phyloP scores from a whole-genome alignment of 2,113 vertebrate species.

The Propithecus coquereli region DNA sequence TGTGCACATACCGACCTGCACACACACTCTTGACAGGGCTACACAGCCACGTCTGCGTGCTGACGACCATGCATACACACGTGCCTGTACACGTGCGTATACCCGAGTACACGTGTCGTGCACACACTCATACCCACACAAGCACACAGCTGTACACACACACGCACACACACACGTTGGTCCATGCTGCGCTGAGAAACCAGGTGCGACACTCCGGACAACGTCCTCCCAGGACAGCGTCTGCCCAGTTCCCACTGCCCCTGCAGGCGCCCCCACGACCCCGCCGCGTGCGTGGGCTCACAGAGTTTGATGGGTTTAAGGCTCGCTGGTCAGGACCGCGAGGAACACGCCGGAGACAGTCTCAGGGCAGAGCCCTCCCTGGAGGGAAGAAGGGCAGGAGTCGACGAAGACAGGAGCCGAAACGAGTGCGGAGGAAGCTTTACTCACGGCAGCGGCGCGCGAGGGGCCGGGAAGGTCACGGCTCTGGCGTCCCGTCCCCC shows the following conservation, averaged over 20 bases:
- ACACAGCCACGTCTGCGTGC: accelerated
- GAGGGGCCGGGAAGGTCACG: neutral
- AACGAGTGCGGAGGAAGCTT: neutral
- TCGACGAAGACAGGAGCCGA: neutral
- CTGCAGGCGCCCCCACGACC: too few relatives aligned
- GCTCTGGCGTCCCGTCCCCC: neutral
- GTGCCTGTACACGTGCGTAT: accelerated
- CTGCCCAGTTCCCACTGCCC: neutral
- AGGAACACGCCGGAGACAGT: neutral
- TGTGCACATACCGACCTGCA: neutral
- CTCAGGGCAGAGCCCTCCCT: neutral
- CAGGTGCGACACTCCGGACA: neutral
- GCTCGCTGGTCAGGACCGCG: neutral
- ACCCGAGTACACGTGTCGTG: neutral
- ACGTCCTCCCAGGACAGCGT: neutral
- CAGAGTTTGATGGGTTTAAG: neutral
- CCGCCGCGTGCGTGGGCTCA: neutral
- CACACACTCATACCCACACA: neutral
- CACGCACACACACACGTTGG: too few relatives aligned
- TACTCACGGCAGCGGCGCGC: neutral
- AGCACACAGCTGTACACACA: neutral
- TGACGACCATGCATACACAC: neutral
- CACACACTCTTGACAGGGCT: neutral
- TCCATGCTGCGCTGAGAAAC: neutral
- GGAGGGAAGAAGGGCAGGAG: neutral